Evolutionary conservation across 2,888 invertebrate genomes (phyloP).

Genomic region (Euspilapteryx auroguttella): DNA sequence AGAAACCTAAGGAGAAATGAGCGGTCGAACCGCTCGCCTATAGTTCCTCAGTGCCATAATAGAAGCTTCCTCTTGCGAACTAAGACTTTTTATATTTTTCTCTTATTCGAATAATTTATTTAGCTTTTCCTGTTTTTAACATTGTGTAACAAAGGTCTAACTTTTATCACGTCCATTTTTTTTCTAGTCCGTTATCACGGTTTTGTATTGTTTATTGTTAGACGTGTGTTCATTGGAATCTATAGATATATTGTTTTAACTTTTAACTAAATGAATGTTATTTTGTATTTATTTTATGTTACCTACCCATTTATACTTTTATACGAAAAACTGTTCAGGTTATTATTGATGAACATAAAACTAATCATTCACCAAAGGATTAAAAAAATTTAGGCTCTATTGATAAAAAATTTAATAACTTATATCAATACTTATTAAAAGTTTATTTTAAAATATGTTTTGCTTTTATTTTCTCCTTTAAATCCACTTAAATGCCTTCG

Average conservation of each 20-base stretch:
- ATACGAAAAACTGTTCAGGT: neutral
- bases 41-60: constrained; percentile 52
- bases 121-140: constrained; percentile 21
- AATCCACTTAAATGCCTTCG: neutral
- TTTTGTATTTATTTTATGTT: neutral
- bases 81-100: neutral
- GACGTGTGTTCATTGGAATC: constrained; percentile 2
- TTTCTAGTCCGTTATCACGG: constrained; percentile 14
- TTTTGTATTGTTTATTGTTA: constrained; percentile 2
- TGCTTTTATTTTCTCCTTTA: neutral
- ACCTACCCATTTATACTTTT: neutral
- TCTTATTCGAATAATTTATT: constrained; percentile 15
- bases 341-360: neutral
- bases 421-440: neutral
- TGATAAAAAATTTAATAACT: neutral
- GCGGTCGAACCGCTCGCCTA: constrained; percentile 24
- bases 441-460: neutral
- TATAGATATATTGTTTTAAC: neutral
- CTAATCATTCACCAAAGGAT: neutral
- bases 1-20: constrained; percentile 57
- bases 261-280: neutral
- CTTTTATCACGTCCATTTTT: constrained; percentile 22
- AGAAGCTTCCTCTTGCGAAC: neutral
- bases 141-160: neutral
- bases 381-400: neutral